A percentile compares a stretch with the other conserved stretches of the same genome.
Conservation (phyloP, 2,797 vertebrate genomes). For the Lithobates sylvaticus region DNA sequence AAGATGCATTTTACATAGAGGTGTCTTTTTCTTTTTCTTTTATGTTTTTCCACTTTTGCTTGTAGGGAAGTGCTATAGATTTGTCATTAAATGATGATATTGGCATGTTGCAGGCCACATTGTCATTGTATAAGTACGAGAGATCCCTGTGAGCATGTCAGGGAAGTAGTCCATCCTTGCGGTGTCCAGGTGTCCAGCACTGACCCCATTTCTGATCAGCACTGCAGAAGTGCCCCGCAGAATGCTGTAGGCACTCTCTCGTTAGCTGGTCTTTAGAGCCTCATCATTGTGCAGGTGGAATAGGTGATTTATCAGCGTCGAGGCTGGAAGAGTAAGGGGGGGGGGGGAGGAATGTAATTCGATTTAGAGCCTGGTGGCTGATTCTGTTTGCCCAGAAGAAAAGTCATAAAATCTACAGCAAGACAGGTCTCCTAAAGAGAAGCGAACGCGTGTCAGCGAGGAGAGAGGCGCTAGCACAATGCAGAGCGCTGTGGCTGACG, state of each 20-base stretch:
- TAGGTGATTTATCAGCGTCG: constrained; percentile 61
- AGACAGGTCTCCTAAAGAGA: constrained; percentile 62
- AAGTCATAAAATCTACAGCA: constrained; percentile 62
- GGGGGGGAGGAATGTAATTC: constrained; percentile 52
- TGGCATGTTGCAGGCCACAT: constrained; percentile 7
- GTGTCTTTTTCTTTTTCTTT: too few relatives aligned
- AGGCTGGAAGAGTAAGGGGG: constrained; percentile 38
- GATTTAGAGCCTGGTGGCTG: constrained; percentile 61
- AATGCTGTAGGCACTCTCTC: constrained; percentile 53
- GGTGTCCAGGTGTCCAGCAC: constrained; percentile 51
- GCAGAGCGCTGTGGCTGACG: constrained; percentile 56
- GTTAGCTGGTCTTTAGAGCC: constrained; percentile 56
- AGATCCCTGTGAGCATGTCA: background rate
- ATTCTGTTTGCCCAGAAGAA: constrained; percentile 62
- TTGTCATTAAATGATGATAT: background rate
- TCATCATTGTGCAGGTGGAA: constrained; percentile 52
- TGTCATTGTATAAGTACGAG: constrained; percentile 6
- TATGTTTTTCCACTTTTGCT: too few relatives aligned
- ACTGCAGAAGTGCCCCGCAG: constrained; percentile 35
- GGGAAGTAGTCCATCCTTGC: background rate
- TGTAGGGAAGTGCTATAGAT: too few relatives aligned
- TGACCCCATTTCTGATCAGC: constrained; percentile 50
- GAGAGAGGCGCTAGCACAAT: constrained; percentile 56
- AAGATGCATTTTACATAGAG: too few relatives aligned
- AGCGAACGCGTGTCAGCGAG: constrained; percentile 45